These are phyloP conservation scores for Mesopsocus fuscifrons DNA, from an alignment of 2,888 invertebrate species.

Conservation along the genomic window DNA sequence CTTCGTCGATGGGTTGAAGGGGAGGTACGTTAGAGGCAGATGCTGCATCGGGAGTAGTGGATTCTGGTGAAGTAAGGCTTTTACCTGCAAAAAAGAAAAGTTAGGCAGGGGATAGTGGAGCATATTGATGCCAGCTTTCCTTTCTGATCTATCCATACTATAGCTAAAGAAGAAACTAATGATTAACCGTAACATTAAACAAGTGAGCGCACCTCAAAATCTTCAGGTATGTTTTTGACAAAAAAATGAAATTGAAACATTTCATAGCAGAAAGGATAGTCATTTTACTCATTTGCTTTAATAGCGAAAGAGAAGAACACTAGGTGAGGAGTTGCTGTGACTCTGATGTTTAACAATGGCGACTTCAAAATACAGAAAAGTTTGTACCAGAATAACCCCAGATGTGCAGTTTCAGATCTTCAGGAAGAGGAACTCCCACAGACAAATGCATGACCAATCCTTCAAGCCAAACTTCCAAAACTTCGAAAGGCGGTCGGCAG, in stretches of 20 bases:
- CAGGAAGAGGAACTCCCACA: slow-evolving; percentile 39
- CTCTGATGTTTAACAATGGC: no score
- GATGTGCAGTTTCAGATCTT: slow-evolving; percentile 54
- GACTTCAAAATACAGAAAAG: no score
- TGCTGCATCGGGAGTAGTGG: slow-evolving; percentile 36
- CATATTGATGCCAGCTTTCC: neutral
- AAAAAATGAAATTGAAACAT: no score
- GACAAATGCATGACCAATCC: slow-evolving; percentile 53
- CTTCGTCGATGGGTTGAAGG: slow-evolving; percentile 34
- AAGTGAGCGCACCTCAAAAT: no score
- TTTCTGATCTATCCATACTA: no score
- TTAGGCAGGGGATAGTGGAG: neutral
- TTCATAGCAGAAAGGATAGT: no score
- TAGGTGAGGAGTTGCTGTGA: no score
- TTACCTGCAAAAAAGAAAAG: slow-evolving; percentile 28
- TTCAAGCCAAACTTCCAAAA: slow-evolving; percentile 75
- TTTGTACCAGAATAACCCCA: slow-evolving; percentile 39
- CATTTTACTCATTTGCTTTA: no score
- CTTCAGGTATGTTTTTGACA: no score
- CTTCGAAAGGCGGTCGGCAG: slow-evolving; percentile 73
- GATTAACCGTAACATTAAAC: no score
- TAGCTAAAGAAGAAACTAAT: neutral
- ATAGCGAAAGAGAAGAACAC: no score
- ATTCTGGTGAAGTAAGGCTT: slow-evolving; percentile 37
- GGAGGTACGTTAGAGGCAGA: slow-evolving; percentile 24